These are phyloP conservation scores for Tupaia tana DNA, from an alignment of 2,113 vertebrate species.

Conservation along the genomic window DNA sequence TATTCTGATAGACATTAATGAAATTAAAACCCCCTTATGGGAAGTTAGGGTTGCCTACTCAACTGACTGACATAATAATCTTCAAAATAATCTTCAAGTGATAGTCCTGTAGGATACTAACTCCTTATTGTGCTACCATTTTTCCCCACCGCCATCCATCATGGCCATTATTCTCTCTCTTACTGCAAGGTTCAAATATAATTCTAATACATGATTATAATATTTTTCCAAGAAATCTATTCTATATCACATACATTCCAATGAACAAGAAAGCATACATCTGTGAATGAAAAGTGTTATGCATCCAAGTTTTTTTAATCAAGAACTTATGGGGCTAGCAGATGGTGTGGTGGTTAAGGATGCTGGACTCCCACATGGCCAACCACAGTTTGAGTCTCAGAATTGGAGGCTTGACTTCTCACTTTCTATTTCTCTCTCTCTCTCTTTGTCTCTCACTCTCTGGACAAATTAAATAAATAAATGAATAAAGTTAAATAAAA, in stretches of 20 bases:
- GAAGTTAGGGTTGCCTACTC: background rate
- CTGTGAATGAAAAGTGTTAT: background rate
- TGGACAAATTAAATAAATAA: too few relatives aligned
- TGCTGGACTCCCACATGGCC: too few relatives aligned
- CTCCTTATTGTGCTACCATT: background rate
- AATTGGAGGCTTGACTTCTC: too few relatives aligned
- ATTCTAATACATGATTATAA: background rate
- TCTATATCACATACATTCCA: background rate
- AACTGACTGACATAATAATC: background rate
- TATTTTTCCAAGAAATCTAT: background rate
- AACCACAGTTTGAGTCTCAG: too few relatives aligned
- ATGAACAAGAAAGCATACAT: background rate
- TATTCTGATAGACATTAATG: slow-evolving; percentile 35
- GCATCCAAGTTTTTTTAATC: background rate
- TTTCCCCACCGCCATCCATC: background rate
- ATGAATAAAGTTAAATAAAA: background rate
- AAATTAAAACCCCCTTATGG: background rate
- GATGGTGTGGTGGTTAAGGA: too few relatives aligned
- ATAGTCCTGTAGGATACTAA: background rate
- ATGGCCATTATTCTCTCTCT: background rate
- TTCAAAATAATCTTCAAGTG: background rate
- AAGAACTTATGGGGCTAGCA: background rate
- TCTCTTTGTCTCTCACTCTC: too few relatives aligned
- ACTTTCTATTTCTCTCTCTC: too few relatives aligned
- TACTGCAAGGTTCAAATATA: background rate